phyloP scores from a whole-genome alignment of 2,797 vertebrate species.

The Pantherophis vulpinus region DNA sequence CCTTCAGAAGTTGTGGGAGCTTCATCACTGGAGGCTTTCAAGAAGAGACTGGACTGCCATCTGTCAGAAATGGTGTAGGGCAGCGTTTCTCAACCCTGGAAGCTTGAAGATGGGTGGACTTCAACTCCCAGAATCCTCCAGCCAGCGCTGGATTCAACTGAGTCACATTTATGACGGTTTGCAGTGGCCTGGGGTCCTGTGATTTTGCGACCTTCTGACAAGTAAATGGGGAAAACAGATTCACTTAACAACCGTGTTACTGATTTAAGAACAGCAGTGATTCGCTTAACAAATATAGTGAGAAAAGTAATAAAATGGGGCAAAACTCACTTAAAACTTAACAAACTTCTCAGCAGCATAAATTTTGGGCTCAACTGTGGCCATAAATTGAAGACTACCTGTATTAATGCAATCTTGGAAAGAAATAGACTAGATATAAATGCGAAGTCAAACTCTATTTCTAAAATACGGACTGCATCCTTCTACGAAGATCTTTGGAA shows the following conservation, averaged over 20 bases:
- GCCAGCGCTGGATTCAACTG: too few species aligned
- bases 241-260: not conserved
- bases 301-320: not conserved
- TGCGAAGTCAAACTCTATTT: not conserved
- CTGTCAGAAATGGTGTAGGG: too few species aligned
- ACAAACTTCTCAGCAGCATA: not conserved
- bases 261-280: not conserved
- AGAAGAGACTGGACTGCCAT: too few species aligned
- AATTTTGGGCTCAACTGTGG: too few species aligned
- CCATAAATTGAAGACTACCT: too few species aligned
- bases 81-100: too few species aligned
- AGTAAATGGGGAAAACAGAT: not conserved
- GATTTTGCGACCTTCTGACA: not conserved
- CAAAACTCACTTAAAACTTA: not conserved
- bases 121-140: too few species aligned
- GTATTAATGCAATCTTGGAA: not conserved
- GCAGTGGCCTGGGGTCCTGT: not conserved
- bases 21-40: too few species aligned
- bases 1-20: too few species aligned
- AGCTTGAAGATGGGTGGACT: too few species aligned
- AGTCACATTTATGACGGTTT: not conserved
- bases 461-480: not conserved
- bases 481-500: not conserved
- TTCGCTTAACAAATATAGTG: not conserved
- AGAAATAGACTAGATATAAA: not conserved